Base-by-base conservation (phyloP, 1,140 invertebrate species). In the Drosophila ananassae region DNA sequence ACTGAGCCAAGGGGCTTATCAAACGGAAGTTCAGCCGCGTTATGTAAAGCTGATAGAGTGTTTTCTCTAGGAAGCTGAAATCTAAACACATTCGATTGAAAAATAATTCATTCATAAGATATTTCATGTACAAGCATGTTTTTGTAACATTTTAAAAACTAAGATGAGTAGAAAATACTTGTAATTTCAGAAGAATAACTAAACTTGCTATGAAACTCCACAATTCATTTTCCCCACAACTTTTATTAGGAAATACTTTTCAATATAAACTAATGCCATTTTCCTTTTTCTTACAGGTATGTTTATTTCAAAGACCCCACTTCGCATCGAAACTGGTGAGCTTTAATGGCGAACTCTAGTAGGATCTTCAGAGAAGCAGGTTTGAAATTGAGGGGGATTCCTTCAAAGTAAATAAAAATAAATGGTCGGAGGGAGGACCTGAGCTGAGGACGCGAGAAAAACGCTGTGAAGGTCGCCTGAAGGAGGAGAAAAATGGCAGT, bases 391-490 rank as follows among this genome's bases (percentile, higher is more conserved):
- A 22, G 44, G 41, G 30, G 34, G 51, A 71, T 50, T 25, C 25
- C 25, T 28, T 28, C 60, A 4, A 37, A 37, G 34, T 10, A 37
- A 37, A 37, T 37, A 37, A 37, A 37, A 13, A 13, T 44, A 44
- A 48, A 48, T 48, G 64, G 44, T 51, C 21, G 17, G 17, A 58
- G 39, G 57, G 24, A 57, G 53, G 51, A 61, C 32, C 32, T 7
- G 63, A 28, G 7, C 25, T 28, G 5, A 28, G 25, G 25, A 6
- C 25, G 7, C 25, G 25, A 6, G 25, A 28, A 28, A 28, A 64
- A 60, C 22, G 30, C 67, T 60, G 34, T 80, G 73, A 85, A 85
- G 82, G 82, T 85, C 82, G 82, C 59, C 50, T 82, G 51, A 82
- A 89, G 82, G 83, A 75, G 62, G 17, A 17, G 17, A 17, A 17